phyloP scores from a whole-genome alignment of 2,113 vertebrate species.

The Puffinus mauretanicus region DNA sequence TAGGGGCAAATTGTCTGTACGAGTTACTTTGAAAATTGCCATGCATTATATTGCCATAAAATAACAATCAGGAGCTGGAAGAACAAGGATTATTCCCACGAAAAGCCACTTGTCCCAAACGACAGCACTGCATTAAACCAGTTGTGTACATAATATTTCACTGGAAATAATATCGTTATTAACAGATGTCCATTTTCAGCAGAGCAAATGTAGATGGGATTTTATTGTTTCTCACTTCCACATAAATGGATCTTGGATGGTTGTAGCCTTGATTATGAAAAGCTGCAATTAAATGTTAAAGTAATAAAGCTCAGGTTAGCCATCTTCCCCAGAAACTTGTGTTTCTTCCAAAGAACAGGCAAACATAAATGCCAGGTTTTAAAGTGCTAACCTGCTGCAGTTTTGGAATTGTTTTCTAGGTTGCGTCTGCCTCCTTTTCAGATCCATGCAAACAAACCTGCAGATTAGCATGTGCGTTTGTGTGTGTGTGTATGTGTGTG shows the following conservation, averaged over 20 bases:
- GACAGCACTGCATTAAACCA: conserved; percentile 51
- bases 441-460: background rate
- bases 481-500: background rate
- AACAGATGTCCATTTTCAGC: conserved; percentile 57
- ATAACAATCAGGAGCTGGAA: conserved; percentile 38
- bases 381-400: background rate
- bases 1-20: conserved; percentile 7
- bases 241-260: conserved; percentile 62
- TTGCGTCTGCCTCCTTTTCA: background rate
- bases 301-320: conserved; percentile 4
- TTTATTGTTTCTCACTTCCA: conserved; percentile 68
- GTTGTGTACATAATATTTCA: conserved; percentile 65
- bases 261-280: conserved; percentile 43
- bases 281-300: conserved; percentile 46
- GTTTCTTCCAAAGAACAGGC: background rate
- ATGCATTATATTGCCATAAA: conserved; percentile 24
- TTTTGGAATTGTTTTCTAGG: background rate
- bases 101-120: conserved; percentile 54
- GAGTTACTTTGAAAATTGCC: conserved; percentile 40
- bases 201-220: conserved; percentile 56
- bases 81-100: conserved; percentile 22
- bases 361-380: background rate
- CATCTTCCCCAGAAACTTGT: background rate
- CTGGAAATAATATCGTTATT: conserved; percentile 66
- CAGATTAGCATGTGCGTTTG: background rate